Conservation (phyloP, 2,113 vertebrate genomes). For the Alexandromys fortis region DNA sequence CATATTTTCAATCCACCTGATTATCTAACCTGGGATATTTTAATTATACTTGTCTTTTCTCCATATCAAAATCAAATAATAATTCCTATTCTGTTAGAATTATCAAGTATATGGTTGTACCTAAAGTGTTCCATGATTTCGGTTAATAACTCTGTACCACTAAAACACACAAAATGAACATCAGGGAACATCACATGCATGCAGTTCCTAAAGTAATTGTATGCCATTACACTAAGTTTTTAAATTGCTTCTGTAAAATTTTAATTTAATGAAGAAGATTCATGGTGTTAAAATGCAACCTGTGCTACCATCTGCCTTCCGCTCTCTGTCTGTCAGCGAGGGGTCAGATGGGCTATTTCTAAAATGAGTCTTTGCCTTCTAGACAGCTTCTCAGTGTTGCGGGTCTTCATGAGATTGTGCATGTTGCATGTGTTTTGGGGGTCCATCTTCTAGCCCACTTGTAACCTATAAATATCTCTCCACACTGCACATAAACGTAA, state of each 20-base stretch:
- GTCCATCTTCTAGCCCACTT: background rate
- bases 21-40: background rate
- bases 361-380: constrained; percentile 54
- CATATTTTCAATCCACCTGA: background rate
- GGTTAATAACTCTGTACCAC: constrained; percentile 10
- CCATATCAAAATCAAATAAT: background rate
- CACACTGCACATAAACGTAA: background rate
- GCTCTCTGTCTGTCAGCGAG: constrained; percentile 1
- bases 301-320: constrained; percentile 34
- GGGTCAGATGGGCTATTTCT: constrained; percentile 44
- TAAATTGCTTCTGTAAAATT: constrained; percentile 24
- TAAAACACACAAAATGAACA: constrained; percentile 22
- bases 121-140: background rate
- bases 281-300: constrained; percentile 47
- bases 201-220: constrained; percentile 18
- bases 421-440: background rate
- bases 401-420: background rate
- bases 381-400: background rate
- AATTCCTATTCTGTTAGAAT: constrained; percentile 25
- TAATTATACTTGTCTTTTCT: constrained; percentile 24
- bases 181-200: background rate
- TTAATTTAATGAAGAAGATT: constrained; percentile 56
- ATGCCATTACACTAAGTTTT: constrained; percentile 27
- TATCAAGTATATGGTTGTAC: background rate
- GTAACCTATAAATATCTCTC: background rate